Conservation (phyloP, 2,113 vertebrate species). For the Tylochromis polylepis region DNA sequence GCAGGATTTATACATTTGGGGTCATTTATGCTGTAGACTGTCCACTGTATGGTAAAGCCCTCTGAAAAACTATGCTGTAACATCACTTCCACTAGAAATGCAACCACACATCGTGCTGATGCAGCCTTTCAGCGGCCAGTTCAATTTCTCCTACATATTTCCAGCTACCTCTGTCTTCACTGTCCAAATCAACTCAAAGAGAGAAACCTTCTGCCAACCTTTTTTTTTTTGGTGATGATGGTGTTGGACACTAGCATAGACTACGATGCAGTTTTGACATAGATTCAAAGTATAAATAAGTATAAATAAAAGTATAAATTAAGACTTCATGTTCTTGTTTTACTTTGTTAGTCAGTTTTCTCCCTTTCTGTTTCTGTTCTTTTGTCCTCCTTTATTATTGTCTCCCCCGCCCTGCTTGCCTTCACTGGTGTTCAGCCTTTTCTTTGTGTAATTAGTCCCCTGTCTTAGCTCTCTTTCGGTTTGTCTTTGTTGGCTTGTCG, state of each 20-base stretch:
- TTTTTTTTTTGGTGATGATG: background rate
- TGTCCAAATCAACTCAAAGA: background rate
- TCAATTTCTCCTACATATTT: background rate
- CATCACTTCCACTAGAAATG: background rate
- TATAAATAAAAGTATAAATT: background rate
- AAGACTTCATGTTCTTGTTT: background rate
- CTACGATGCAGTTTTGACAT: background rate
- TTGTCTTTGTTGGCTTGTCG: background rate
- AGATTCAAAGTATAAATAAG: background rate
- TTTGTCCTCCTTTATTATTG: background rate
- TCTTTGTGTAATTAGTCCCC: background rate
- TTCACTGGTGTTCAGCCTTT: background rate
- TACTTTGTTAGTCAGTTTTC: background rate
- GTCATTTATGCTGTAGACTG: background rate
- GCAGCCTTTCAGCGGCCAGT: fast-evolving
- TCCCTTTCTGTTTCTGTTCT: background rate
- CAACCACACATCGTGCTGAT: background rate
- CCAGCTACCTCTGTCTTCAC: background rate
- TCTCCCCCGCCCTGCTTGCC: background rate
- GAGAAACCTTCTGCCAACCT: background rate
- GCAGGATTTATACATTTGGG: background rate
- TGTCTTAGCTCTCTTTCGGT: background rate
- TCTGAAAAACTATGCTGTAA: background rate
- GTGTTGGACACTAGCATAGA: background rate
- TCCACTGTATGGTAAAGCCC: background rate